A percentile compares a stretch with the other conserved stretches of the same genome.
phyloP scores from a whole-genome alignment of 2,113 vertebrate genomes.

The Condylura cristata region DNA sequence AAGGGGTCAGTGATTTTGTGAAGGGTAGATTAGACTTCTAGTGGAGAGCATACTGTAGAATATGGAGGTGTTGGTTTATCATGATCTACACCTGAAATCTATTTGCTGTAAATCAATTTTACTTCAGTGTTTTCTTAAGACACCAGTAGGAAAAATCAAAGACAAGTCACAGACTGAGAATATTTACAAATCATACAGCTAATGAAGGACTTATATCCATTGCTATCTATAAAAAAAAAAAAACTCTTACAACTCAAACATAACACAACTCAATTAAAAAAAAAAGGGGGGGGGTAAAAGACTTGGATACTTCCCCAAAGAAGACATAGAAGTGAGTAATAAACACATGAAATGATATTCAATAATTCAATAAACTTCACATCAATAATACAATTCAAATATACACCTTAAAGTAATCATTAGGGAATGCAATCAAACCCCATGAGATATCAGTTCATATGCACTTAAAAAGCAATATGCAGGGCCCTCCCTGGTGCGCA shows the following conservation, averaged over 20 bases:
- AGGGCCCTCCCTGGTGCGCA: too few species aligned
- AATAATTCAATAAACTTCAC: background rate
- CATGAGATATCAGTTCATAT: background rate
- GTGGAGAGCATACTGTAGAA: too few species aligned
- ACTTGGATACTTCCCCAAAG: background rate
- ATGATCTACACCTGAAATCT: too few species aligned
- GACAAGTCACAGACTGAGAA: background rate
- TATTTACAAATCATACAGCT: constrained; percentile 6
- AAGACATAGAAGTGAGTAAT: background rate
- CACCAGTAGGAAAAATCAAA: constrained; percentile 2
- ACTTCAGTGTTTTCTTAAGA: background rate
- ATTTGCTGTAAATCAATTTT: too few species aligned
- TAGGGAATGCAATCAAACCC: background rate
- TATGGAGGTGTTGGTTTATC: too few species aligned
- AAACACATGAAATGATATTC: background rate
- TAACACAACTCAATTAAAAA: background rate
- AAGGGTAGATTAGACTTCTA: too few species aligned
- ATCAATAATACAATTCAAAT: too few species aligned
- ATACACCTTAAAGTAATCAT: background rate
- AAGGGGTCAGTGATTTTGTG: too few species aligned
- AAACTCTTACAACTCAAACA: constrained; percentile 13
- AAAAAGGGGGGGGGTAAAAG: background rate
- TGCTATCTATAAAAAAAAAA: background rate
- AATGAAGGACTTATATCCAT: background rate
- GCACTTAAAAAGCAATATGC: background rate